Percentiles rank a stretch among this genome's conserved stretches.
Conservation (phyloP, 2,888 invertebrate species). For the Ophioninae sp. region DNA sequence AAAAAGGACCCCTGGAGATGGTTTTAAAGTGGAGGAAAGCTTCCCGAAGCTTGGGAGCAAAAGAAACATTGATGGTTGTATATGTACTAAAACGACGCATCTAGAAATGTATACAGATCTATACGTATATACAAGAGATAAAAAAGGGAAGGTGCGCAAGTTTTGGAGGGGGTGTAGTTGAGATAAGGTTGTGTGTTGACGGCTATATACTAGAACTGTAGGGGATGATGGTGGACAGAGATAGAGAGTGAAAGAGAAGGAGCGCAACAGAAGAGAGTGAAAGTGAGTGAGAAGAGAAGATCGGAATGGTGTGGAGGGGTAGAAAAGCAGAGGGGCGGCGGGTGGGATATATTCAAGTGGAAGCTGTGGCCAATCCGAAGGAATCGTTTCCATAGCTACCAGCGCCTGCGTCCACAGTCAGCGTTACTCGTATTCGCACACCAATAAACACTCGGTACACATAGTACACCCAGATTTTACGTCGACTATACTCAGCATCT, state of each 20-base stretch:
- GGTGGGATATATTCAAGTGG: slow-evolving; percentile 76
- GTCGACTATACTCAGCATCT: slow-evolving; percentile 30
- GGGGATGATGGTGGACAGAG: slow-evolving; percentile 75
- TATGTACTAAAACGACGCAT: slow-evolving; percentile 31
- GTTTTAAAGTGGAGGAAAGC: slow-evolving; percentile 29
- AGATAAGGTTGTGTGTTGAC: slow-evolving; percentile 61
- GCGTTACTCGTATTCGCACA: slow-evolving; percentile 46
- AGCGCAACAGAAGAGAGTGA: slow-evolving; percentile 13
- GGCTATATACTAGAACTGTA: slow-evolving; percentile 56
- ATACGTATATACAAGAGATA: slow-evolving; percentile 37
- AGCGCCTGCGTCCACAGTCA: slow-evolving; percentile 77
- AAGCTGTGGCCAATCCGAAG: slow-evolving; percentile 80
- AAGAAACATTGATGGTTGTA: slow-evolving; percentile 41
- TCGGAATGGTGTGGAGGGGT: slow-evolving; percentile 56
- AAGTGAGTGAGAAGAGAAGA: slow-evolving; percentile 41
- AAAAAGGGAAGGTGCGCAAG: slow-evolving; percentile 25
- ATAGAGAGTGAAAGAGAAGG: slow-evolving; percentile 43
- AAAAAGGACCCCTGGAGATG: slow-evolving; percentile 32
- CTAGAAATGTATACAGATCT: slow-evolving; percentile 27
- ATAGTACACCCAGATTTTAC: slow-evolving; percentile 12
- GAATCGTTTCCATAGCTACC: slow-evolving; percentile 80
- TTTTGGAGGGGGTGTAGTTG: slow-evolving; percentile 41
- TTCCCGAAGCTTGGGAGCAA: slow-evolving; percentile 18
- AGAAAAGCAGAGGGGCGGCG: slow-evolving; percentile 48
- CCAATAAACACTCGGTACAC: slow-evolving; percentile 29